Conservation (phyloP, 2,797 vertebrate genomes). For the Spinus olivaceus region DNA sequence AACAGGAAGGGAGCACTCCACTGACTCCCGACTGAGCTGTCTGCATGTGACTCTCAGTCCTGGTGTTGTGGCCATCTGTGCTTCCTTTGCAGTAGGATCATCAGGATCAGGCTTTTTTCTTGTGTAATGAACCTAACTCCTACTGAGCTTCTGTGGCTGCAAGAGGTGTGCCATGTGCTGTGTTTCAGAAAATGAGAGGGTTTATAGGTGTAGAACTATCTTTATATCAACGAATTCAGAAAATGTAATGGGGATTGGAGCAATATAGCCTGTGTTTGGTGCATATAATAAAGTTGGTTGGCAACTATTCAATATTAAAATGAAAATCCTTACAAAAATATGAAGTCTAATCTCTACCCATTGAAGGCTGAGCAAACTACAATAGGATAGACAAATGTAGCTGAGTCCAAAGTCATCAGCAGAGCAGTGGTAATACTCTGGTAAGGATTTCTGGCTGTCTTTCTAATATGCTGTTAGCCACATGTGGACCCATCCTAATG, state of each 20-base stretch:
- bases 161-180: background rate
- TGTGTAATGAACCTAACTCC: background rate
- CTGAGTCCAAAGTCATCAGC: background rate
- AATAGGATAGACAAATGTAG: background rate
- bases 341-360: background rate
- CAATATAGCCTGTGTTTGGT: background rate
- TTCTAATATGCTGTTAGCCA: background rate
- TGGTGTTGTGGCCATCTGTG: background rate
- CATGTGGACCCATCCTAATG: background rate
- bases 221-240: background rate
- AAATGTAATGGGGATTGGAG: background rate
- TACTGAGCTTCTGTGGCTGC: background rate
- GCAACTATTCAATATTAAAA: background rate
- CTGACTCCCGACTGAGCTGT: background rate
- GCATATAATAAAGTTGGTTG: background rate
- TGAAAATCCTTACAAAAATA: background rate
- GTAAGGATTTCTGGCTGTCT: background rate
- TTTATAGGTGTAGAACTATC: background rate
- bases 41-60: fast-evolving
- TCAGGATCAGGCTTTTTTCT: background rate
- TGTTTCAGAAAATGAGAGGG: background rate
- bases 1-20: background rate
- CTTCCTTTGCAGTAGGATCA: background rate
- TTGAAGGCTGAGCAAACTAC: background rate
- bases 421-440: background rate